A percentile compares a stretch with the other conserved stretches of the same genome.
These are phyloP conservation scores for Hippocampus mohnikei DNA, from an alignment of 2,113 vertebrate genomes.

Conservation along the genomic window DNA sequence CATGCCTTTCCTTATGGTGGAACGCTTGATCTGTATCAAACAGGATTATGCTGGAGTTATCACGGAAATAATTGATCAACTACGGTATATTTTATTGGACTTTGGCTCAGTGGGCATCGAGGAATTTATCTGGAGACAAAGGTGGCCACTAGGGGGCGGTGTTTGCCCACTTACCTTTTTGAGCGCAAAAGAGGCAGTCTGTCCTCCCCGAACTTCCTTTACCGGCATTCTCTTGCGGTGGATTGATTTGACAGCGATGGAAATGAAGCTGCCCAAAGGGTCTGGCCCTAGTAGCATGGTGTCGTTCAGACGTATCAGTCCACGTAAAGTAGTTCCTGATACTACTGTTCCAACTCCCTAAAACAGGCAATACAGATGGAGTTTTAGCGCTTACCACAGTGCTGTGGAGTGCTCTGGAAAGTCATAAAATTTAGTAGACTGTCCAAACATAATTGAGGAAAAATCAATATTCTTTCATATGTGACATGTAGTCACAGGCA, in stretches of 20 bases:
- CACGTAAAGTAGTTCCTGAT: constrained; percentile 91
- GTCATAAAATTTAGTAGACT: no score
- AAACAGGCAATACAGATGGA: not conserved
- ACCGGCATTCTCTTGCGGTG: constrained; percentile 98
- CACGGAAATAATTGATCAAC: no score
- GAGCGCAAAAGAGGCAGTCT: constrained; percentile 95
- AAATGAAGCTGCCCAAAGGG: constrained; percentile 89
- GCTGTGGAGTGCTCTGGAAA: no score
- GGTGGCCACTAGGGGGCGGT: not conserved
- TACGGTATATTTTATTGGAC: no score
- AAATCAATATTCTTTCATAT: no score
- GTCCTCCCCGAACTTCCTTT: constrained; percentile 93
- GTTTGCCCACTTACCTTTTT: constrained; percentile 81
- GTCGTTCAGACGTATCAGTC: constrained; percentile 93
- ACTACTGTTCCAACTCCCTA: constrained; percentile 97
- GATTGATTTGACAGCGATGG: constrained; percentile 96
- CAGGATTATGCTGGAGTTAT: not conserved
- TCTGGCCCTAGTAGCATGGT: constrained; percentile 92
- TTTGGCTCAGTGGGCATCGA: not conserved
- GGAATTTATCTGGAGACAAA: not conserved
- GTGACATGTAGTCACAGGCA: no score
- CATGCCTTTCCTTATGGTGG: constrained; percentile 96
- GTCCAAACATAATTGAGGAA: no score
- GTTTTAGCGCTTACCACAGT: not conserved
- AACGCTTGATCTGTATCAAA: constrained; percentile 88